Percentiles rank a stretch among this genome's conserved stretches.
These are phyloP conservation scores for Bradypodion pumilum DNA, from an alignment of 2,797 vertebrate genomes.

Conservation along the genomic window DNA sequence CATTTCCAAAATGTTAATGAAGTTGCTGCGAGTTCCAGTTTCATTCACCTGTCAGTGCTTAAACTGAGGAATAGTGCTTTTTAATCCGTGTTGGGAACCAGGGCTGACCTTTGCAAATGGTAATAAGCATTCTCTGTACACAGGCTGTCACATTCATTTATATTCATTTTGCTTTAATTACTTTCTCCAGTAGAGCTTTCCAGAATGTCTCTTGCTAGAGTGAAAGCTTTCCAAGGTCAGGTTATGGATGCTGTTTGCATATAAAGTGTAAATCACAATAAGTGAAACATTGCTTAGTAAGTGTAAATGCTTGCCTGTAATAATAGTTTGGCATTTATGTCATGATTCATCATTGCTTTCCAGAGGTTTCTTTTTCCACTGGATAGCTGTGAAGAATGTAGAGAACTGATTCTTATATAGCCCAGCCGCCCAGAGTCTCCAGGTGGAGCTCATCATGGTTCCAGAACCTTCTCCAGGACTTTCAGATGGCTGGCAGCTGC, in stretches of 20 bases:
- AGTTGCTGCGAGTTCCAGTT: neutral
- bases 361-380: conserved; percentile 23
- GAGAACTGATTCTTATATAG: too few species aligned
- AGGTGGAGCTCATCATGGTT: too few species aligned
- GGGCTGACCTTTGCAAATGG: conserved; percentile 3
- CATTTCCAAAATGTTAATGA: neutral
- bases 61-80: neutral
- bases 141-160: conserved; percentile 29
- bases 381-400: neutral
- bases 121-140: conserved; percentile 26
- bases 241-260: neutral
- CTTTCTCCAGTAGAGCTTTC: conserved; percentile 19
- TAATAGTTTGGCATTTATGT: conserved; percentile 27
- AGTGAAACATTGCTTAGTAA: neutral
- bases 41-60: conserved; percentile 29
- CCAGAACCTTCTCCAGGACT: too few species aligned
- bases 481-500: too few species aligned
- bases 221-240: conserved; percentile 29
- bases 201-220: neutral
- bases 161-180: conserved; percentile 41
- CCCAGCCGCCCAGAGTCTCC: too few species aligned
- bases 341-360: conserved; percentile 9
- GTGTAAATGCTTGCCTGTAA: conserved; percentile 23
- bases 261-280: neutral
- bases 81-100: conserved; percentile 15